A percentile compares a stretch with the other conserved stretches of the same genome.
Evolutionary conservation across 2,888 invertebrate genomes (phyloP).

Genomic region (Dolichopus griseipennis): DNA sequence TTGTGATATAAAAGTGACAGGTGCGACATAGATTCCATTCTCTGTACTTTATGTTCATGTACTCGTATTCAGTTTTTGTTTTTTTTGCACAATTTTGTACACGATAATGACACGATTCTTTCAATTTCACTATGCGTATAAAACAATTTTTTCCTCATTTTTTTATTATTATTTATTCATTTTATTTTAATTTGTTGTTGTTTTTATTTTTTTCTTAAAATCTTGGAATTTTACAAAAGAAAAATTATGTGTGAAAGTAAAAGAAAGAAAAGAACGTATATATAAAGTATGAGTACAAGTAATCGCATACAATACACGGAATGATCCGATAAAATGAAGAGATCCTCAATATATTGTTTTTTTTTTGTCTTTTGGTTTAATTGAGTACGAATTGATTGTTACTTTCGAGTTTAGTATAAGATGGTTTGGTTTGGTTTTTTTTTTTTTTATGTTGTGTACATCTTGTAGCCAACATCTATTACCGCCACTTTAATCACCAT

Average conservation of each 20-base stretch:
- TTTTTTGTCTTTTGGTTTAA: neutral
- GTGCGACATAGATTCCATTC: neutral
- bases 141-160: neutral
- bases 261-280: neutral
- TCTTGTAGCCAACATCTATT: no score
- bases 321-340: neutral
- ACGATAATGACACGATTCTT: slow-evolving; percentile 3
- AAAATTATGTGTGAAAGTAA: slow-evolving; percentile 1
- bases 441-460: no score
- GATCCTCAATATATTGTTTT: neutral
- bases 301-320: neutral
- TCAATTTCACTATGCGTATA: slow-evolving; percentile 2
- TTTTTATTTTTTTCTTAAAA: neutral
- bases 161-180: neutral
- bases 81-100: neutral
- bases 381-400: no score
- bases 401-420: no score
- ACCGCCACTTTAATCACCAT: no score
- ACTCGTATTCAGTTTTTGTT: no score
- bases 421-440: no score
- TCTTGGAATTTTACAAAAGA: neutral
- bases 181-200: neutral
- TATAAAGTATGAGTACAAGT: no score
- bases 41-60: no score
- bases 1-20: neutral